Conservation (phyloP, 1,140 invertebrate genomes). For the Chlorops oryzae region DNA sequence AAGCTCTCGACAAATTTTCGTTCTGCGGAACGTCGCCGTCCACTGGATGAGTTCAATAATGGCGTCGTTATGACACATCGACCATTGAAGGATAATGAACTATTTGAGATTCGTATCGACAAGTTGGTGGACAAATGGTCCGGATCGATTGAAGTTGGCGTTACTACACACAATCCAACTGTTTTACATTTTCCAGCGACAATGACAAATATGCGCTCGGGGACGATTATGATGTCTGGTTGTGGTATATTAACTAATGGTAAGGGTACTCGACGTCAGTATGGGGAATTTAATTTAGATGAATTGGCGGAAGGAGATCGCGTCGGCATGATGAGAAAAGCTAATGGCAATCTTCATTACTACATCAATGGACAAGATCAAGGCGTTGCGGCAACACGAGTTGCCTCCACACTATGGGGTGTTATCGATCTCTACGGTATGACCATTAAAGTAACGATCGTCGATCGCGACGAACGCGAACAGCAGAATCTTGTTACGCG, state of each 20-base stretch:
- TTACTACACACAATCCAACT: slow-evolving; percentile 87
- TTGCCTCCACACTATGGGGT: slow-evolving; percentile 76
- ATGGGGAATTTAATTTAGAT: slow-evolving; percentile 91
- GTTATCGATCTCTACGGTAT: slow-evolving; percentile 94
- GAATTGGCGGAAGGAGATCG: slow-evolving; percentile 78
- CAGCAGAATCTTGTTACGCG: slow-evolving; percentile 70
- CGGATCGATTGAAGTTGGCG: slow-evolving; percentile 88
- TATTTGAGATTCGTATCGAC: slow-evolving; percentile 92
- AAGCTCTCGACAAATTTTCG: slow-evolving; percentile 79
- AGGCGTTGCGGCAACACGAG: slow-evolving; percentile 75
- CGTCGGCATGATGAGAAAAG: slow-evolving; percentile 78
- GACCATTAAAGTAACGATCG: slow-evolving; percentile 87
- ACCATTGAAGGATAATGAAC: slow-evolving; percentile 76
- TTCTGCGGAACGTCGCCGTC: slow-evolving; percentile 76
- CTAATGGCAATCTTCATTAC: slow-evolving; percentile 81
- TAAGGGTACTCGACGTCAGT: slow-evolving; percentile 84
- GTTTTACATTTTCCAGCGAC: slow-evolving; percentile 89
- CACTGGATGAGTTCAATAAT: slow-evolving; percentile 92
- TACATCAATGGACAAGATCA: slow-evolving; percentile 91
- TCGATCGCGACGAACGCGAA: slow-evolving; percentile 71
- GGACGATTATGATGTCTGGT: slow-evolving; percentile 96
- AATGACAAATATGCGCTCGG: slow-evolving; percentile 94
- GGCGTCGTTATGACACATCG: slow-evolving; percentile 88
- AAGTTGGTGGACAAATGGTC: slow-evolving; percentile 88
- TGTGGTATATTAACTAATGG: slow-evolving; percentile 92